Percentiles rank a stretch among this genome's conserved stretches.
These are phyloP conservation scores for Zaprionus ghesquierei DNA, from an alignment of 1,140 invertebrate species.

Conservation along the genomic window DNA sequence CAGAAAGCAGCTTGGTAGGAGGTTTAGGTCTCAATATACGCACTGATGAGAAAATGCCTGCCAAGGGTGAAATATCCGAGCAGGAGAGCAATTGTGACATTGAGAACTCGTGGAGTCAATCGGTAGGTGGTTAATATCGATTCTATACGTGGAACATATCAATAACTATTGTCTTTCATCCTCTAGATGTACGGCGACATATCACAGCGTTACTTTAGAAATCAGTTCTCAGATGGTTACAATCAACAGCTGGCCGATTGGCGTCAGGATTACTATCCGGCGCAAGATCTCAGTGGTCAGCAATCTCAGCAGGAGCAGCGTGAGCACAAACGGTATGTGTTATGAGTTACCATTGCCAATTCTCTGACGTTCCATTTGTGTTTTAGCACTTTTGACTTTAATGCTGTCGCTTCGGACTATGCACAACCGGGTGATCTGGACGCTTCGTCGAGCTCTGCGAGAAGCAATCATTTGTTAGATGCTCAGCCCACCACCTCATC, in stretches of 20 bases:
- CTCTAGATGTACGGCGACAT: constrained; percentile 75
- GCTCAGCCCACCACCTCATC: constrained; percentile 48
- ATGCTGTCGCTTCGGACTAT: constrained; percentile 40
- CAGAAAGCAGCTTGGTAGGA: constrained; percentile 72
- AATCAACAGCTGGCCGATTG: constrained; percentile 69
- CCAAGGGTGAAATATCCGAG: constrained; percentile 90
- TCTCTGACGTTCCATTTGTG: neutral
- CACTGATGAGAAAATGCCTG: constrained; percentile 92
- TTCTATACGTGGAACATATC: neutral
- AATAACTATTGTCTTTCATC: neutral
- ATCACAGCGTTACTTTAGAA: constrained; percentile 73
- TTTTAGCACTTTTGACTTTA: constrained; percentile 66
- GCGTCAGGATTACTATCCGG: constrained; percentile 71
- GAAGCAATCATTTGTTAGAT: constrained; percentile 53
- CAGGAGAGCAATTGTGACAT: constrained; percentile 92
- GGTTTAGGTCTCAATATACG: constrained; percentile 88
- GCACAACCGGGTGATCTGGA: constrained; percentile 29
- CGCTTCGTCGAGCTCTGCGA: constrained; percentile 34
- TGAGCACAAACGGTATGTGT: constrained; percentile 55
- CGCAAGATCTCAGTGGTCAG: constrained; percentile 72
- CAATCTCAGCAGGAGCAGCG: constrained; percentile 26
- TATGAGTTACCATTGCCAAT: neutral
- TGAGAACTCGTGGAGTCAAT: constrained; percentile 86
- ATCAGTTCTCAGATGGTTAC: constrained; percentile 69
- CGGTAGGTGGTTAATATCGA: constrained; percentile 68